A percentile compares a stretch with the other conserved stretches of the same genome.
Evolutionary conservation across 2,113 vertebrate species (phyloP).

Genomic region (Leptobrachium ailaonicum): DNA sequence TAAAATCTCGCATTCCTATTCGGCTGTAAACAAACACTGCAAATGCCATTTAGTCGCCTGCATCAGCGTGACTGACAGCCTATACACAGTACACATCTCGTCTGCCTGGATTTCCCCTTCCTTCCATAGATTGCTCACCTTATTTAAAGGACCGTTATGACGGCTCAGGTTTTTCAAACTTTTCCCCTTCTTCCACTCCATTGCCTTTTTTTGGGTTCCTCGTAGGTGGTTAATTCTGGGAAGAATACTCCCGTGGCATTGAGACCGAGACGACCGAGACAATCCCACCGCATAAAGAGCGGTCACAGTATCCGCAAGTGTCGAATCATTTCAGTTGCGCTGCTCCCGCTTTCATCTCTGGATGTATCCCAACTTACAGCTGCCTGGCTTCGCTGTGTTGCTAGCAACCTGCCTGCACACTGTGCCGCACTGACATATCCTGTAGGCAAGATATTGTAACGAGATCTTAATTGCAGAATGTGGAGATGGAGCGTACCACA

Average conservation of each 20-base stretch:
- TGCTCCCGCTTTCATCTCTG: conserved; percentile 25
- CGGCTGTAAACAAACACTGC: too few species aligned
- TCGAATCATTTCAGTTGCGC: conserved; percentile 36
- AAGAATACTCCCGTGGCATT: conserved; percentile 35
- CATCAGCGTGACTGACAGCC: too few species aligned
- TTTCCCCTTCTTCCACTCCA: conserved; percentile 61
- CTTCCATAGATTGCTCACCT: conserved; percentile 55
- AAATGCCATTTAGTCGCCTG: too few species aligned
- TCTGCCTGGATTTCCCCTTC: too few species aligned
- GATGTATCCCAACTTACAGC: conserved; percentile 53
- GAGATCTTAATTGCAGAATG: not conserved
- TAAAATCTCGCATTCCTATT: too few species aligned
- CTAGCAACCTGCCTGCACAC: conserved; percentile 33
- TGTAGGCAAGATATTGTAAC: conserved; percentile 12
- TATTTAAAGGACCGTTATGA: conserved; percentile 60
- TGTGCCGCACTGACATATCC: conserved; percentile 20
- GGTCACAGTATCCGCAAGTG: conserved; percentile 29
- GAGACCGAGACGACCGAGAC: conserved; percentile 27
- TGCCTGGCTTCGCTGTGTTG: conserved; percentile 20
- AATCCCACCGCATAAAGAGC: conserved; percentile 34
- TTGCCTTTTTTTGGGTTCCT: conserved; percentile 45
- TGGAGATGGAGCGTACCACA: not conserved
- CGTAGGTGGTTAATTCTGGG: conserved; percentile 10
- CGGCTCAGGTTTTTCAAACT: conserved; percentile 50
- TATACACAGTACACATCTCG: too few species aligned